Evolutionary conservation across 2,888 invertebrate genomes (phyloP).

Genomic region (Meiosimyza decipiens): DNA sequence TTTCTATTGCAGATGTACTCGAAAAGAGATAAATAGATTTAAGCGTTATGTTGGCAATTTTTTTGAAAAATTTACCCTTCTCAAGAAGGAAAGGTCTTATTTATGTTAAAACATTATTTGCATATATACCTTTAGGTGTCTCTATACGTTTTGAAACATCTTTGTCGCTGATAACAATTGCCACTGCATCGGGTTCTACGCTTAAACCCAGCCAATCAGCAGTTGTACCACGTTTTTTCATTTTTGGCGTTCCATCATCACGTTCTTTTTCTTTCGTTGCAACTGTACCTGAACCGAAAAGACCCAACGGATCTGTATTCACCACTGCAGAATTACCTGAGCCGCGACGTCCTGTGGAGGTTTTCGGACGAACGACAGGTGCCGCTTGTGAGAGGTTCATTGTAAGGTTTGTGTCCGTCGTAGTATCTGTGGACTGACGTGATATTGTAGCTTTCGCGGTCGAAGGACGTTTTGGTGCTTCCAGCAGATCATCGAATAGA

Average conservation of each 20-base stretch:
- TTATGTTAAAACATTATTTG: too few species aligned
- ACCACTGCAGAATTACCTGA: slow-evolving; percentile 53
- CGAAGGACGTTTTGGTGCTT: slow-evolving; percentile 50
- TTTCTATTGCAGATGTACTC: too few species aligned
- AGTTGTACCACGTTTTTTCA: slow-evolving; percentile 54
- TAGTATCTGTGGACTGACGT: slow-evolving; percentile 65
- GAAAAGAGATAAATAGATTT: too few species aligned
- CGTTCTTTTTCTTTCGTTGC: slow-evolving; percentile 49
- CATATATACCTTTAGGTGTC: too few species aligned
- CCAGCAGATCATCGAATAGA: slow-evolving; percentile 62
- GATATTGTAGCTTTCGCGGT: slow-evolving; percentile 57
- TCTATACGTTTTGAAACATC: too few species aligned
- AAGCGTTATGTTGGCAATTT: too few species aligned
- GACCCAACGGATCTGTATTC: slow-evolving; percentile 54
- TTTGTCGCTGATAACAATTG: too few species aligned
- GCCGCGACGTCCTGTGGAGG: slow-evolving; percentile 59
- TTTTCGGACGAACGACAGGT: slow-evolving; percentile 56
- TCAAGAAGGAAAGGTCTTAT: too few species aligned
- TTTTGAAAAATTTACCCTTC: too few species aligned
- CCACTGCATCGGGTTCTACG: slow-evolving; percentile 45
- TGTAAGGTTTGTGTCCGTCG: slow-evolving; percentile 55
- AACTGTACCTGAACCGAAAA: slow-evolving; percentile 45
- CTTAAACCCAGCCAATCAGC: slow-evolving; percentile 65
- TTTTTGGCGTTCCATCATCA: slow-evolving; percentile 50
- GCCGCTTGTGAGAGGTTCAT: slow-evolving; percentile 52